Base-by-base conservation (phyloP, 2,888 invertebrate species). In the Liopterus haemorrhoidalis region DNA sequence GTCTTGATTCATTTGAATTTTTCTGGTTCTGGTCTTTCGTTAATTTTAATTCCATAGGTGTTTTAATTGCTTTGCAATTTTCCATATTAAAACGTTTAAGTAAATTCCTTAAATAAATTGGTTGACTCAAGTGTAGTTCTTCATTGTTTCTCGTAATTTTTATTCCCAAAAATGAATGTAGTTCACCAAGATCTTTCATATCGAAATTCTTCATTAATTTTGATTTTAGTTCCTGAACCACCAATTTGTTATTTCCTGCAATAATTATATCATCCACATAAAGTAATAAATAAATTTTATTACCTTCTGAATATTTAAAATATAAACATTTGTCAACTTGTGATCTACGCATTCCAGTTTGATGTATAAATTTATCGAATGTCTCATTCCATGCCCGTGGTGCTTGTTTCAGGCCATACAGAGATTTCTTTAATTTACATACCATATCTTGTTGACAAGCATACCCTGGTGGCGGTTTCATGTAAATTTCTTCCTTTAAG, bases 141-240 rank as follows among this genome's bases (percentile, higher is more conserved):
- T 54, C 36, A 16, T 48, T 14, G n/a, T 24, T 52, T 33, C 49
- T 42, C 16, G 38, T 33, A 25, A 60, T 54, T 16, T 53, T 54
- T 8, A 59, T 58, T 33, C 59, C 59, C 1, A 60, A 49, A 38
- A 58, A 59, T 2, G 38, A 49, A 20, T 51, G 39, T 5, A 50
- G 46, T 30, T 52, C 46, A 3, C 54, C 51, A 12, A 56, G 19
- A 36, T 55, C 54, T 33, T 49, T 54, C 49, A 58, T 55, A n/a
- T 35, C 18, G 40, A 57, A 59, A 36, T 49, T 50, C 8, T 28
- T 15, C 33, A 45, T 49, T 36, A 56, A 39, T 11, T 22, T 40
- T 3, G 11, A 18, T 39, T 48, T 52, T 12, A 53, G 35, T 5
- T 41, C 11, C 1, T 51, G 15, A 9, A 57, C 40, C 38, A 41